Percentiles rank a stretch among this genome's conserved stretches.
Evolutionary conservation across 1,140 invertebrate genomes (phyloP).

Genomic region (Coenobita brevimanus): DNA sequence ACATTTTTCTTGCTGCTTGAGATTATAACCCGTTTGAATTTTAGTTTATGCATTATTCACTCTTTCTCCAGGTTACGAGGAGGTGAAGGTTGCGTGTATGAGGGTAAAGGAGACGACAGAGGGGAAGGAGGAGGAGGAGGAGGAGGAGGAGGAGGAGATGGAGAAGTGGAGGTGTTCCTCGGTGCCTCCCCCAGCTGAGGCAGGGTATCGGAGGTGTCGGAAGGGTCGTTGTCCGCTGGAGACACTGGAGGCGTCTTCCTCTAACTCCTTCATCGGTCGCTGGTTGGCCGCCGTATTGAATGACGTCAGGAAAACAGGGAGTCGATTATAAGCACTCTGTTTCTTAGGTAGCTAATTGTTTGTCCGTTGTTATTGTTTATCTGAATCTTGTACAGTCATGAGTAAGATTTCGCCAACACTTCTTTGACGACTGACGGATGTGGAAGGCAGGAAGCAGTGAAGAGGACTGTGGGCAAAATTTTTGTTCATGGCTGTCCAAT

Average conservation of each 20-base stretch:
- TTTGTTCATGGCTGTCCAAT: too few species aligned
- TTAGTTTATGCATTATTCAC: neutral
- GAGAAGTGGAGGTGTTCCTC: conserved; percentile 1
- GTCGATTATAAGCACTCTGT: neutral
- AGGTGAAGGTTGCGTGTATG: conserved; percentile 18
- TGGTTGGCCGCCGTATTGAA: neutral
- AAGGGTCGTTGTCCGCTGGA: too few species aligned
- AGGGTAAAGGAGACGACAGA: neutral
- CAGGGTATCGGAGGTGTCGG: conserved; percentile 22
- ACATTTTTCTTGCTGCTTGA: neutral
- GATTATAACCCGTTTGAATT: neutral
- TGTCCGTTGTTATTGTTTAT: neutral
- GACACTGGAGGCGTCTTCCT: neutral
- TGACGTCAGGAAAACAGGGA: neutral
- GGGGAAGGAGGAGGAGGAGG: neutral
- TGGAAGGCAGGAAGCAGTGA: too few species aligned
- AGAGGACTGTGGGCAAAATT: too few species aligned
- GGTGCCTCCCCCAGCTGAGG: neutral
- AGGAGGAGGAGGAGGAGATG: neutral
- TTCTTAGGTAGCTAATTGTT: neutral
- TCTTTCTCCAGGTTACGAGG: conserved; percentile 24
- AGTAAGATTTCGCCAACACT: too few species aligned
- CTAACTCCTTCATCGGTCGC: conserved; percentile 8
- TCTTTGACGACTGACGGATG: too few species aligned
- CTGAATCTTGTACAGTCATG: too few species aligned